These are phyloP conservation scores for Serilophus lunatus DNA, from an alignment of 2,113 vertebrate species.

Conservation along the genomic window DNA sequence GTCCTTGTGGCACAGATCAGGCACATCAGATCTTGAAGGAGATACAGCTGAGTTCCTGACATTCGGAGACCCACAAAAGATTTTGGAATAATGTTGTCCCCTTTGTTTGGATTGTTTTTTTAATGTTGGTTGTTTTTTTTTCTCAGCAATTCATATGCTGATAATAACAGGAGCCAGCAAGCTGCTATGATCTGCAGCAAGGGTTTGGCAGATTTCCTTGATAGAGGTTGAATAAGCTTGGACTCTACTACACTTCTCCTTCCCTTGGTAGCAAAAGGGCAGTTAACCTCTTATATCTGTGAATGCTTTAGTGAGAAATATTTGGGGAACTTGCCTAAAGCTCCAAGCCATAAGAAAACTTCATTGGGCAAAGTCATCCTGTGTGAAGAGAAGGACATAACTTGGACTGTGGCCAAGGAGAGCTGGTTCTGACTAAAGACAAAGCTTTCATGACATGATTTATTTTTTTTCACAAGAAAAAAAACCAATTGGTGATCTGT, in stretches of 20 bases:
- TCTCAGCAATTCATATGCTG: not conserved
- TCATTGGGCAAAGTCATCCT: fast-evolving
- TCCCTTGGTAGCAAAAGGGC: not conserved
- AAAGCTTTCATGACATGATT: not conserved
- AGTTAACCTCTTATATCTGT: not conserved
- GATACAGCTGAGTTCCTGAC: not conserved
- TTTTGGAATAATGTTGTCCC: not conserved
- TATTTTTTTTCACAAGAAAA: not conserved
- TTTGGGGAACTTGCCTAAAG: not conserved
- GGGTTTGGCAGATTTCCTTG: not conserved
- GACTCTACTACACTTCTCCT: not conserved
- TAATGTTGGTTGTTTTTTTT: not conserved
- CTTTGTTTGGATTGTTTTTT: not conserved
- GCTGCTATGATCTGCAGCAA: not conserved
- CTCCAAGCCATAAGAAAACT: not conserved
- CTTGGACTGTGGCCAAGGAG: not conserved
- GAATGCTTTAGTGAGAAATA: not conserved
- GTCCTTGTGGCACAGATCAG: fast-evolving
- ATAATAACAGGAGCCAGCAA: not conserved
- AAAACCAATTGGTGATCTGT: not conserved
- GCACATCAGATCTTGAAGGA: too few species aligned
- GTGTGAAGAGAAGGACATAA: not conserved
- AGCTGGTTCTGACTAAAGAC: not conserved
- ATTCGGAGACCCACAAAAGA: not conserved
- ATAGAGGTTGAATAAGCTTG: not conserved